Evolutionary conservation across 1,140 invertebrate genomes (phyloP).

Genomic region (Bombus sibiricus): DNA sequence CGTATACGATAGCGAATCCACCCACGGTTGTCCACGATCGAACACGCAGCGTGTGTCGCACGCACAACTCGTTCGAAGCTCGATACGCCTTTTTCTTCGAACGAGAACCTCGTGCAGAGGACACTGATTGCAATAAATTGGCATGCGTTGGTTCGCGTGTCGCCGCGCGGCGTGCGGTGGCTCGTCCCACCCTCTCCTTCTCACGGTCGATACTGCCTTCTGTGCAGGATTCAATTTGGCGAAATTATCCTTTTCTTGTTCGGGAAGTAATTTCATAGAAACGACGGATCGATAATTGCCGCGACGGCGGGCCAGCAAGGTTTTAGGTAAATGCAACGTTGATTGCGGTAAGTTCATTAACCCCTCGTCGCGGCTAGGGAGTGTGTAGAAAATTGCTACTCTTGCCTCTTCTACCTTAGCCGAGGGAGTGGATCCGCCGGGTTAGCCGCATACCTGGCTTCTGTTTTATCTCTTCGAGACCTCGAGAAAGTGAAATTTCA

Average conservation of each 20-base stretch:
- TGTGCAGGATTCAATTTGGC: constrained; percentile 47
- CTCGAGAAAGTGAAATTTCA: background rate
- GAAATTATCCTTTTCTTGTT: constrained; percentile 56
- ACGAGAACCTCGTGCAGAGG: constrained; percentile 45
- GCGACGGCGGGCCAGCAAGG: background rate
- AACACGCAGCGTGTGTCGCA: constrained; percentile 31
- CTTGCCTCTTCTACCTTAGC: background rate
- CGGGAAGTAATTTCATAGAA: constrained; percentile 50
- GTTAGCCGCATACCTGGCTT: background rate
- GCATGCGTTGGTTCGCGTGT: constrained; percentile 67
- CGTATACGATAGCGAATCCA: constrained; percentile 37
- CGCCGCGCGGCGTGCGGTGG: constrained; percentile 10
- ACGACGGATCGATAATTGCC: constrained; percentile 52
- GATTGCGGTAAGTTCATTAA: constrained; percentile 56
- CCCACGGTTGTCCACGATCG: background rate
- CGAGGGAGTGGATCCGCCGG: too few species aligned
- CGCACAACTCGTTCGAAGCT: constrained; percentile 20
- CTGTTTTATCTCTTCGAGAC: background rate
- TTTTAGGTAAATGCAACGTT: constrained; percentile 51
- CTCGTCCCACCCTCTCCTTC: too few species aligned
- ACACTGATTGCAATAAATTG: constrained; percentile 76
- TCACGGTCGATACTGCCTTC: constrained; percentile 19
- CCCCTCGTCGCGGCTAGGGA: constrained; percentile 2
- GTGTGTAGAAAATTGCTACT: constrained; percentile 45
- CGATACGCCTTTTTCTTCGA: constrained; percentile 61